Evolutionary conservation across 2,797 vertebrate species (phyloP).

Genomic region (Coracias cyanogaster): DNA sequence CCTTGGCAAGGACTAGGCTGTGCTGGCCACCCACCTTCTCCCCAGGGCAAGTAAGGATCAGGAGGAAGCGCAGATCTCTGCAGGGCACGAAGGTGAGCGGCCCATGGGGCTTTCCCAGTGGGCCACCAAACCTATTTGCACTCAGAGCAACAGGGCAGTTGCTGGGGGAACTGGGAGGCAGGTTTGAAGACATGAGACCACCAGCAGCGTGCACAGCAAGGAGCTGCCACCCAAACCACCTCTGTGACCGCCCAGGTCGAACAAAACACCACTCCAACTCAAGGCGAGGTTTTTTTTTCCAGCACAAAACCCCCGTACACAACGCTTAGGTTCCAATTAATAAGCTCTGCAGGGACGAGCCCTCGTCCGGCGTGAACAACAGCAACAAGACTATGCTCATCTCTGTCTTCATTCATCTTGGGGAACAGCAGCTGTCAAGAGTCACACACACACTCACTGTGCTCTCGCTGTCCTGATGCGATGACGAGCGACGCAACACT

Average conservation of each 20-base stretch:
- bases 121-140: not conserved
- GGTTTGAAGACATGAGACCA: not conserved
- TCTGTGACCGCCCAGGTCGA: not conserved
- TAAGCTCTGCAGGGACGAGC: not conserved
- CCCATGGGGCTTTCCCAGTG: not conserved
- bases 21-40: not conserved
- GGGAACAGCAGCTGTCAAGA: conserved; percentile 15
- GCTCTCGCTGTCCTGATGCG: not conserved
- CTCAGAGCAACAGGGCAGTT: not conserved
- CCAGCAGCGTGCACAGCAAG: not conserved
- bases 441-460: not conserved
- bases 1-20: not conserved
- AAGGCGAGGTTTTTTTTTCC: not conserved
- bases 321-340: not conserved
- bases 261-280: not conserved
- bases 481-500: not conserved
- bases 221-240: not conserved
- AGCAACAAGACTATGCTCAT: not conserved
- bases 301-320: not conserved
- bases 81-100: not conserved
- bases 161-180: not conserved
- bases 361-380: not conserved
- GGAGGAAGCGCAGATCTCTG: not conserved
- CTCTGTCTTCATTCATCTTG: not conserved
- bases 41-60: not conserved